These are phyloP conservation scores for Zaprionus gabonicus DNA, from an alignment of 1,140 invertebrate species.

Conservation along the genomic window DNA sequence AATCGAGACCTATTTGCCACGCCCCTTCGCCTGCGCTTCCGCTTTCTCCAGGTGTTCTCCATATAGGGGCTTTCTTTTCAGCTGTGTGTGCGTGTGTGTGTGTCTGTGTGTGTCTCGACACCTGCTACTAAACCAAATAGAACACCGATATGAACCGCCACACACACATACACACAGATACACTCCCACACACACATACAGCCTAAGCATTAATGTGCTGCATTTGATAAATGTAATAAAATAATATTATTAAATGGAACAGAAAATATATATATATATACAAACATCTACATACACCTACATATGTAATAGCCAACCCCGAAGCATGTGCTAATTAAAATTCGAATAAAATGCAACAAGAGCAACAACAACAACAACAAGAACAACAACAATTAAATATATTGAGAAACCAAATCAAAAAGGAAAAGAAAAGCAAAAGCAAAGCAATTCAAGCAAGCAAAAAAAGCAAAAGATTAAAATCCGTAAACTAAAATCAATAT, in stretches of 20 bases:
- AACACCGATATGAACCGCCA: slow-evolving; percentile 70
- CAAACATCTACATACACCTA: slow-evolving; percentile 29
- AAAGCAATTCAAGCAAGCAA: slow-evolving; percentile 51
- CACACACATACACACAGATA: slow-evolving; percentile 29
- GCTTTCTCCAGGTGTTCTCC: background rate
- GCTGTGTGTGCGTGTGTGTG: background rate
- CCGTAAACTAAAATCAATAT: slow-evolving; percentile 75
- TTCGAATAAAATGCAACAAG: slow-evolving; percentile 32
- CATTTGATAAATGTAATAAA: slow-evolving; percentile 75
- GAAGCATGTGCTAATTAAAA: slow-evolving; percentile 44
- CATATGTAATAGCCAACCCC: slow-evolving; percentile 51
- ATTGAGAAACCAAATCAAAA: slow-evolving; percentile 42
- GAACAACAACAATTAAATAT: slow-evolving; percentile 26
- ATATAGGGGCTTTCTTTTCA: background rate
- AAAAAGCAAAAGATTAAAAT: slow-evolving; percentile 24
- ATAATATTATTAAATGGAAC: slow-evolving; percentile 36
- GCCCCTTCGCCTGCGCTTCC: background rate
- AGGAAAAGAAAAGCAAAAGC: slow-evolving; percentile 36
- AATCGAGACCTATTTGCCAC: slow-evolving; percentile 2
- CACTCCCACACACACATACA: slow-evolving; percentile 47
- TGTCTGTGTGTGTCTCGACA: slow-evolving; percentile 35
- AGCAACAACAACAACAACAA: background rate
- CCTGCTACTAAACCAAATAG: slow-evolving; percentile 65
- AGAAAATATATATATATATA: slow-evolving; percentile 14
- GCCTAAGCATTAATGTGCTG: slow-evolving; percentile 78